Conservation (phyloP, 92 coral and sea anemone genomes). For the Parazoanthus darwini region DNA sequence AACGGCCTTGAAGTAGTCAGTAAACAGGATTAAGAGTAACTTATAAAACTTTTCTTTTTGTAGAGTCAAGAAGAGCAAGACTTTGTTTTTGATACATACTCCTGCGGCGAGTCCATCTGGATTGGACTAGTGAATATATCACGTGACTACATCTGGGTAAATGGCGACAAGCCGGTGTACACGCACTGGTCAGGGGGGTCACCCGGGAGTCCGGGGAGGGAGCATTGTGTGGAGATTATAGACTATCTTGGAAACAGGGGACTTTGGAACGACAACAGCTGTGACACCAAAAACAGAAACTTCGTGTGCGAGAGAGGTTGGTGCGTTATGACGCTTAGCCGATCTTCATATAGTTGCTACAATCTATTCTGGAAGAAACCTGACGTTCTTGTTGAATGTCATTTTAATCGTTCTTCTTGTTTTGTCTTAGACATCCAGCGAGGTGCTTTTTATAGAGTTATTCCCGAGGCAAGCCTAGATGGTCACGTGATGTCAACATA, state of each 20-base stretch:
- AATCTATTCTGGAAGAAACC: no score
- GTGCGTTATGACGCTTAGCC: neutral
- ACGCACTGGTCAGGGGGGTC: neutral
- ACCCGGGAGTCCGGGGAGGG: slow-evolving; percentile 15
- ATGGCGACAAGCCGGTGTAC: slow-evolving; percentile 13
- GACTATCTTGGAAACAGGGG: neutral
- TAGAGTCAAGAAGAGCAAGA: slow-evolving; percentile 36
- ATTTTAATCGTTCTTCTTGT: neutral
- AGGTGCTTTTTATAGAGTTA: slow-evolving; percentile 8
- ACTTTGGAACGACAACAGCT: slow-evolving; percentile 27
- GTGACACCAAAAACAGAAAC: neutral
- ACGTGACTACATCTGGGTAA: slow-evolving; percentile 33
- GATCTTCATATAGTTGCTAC: no score
- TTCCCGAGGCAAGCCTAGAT: slow-evolving; percentile 13
- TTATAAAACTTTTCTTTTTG: neutral
- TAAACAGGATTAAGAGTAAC: no score
- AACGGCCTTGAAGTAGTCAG: no score
- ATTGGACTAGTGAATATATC: slow-evolving; percentile 32
- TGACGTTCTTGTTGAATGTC: no score
- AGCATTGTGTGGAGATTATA: slow-evolving; percentile 33
- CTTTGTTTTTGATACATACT: neutral
- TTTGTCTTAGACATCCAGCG: slow-evolving; percentile 2
- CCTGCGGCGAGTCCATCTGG: slow-evolving; percentile 16
- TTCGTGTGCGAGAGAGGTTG: slow-evolving; percentile 37
- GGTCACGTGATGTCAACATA: slow-evolving; percentile 27